Conservation (phyloP, 23 tunicate genomes). For the Corella eumyota region DNA sequence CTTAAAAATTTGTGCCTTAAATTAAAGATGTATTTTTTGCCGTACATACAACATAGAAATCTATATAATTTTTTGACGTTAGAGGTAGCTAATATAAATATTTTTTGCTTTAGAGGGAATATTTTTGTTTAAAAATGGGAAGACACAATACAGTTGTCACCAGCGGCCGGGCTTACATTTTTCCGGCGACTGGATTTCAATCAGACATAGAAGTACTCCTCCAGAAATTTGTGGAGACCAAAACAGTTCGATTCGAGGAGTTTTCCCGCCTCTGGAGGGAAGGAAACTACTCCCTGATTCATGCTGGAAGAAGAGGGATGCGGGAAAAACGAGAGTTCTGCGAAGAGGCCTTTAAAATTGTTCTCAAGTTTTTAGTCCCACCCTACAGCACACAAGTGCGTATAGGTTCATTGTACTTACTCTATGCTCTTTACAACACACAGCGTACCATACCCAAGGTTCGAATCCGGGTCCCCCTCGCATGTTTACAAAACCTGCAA, state of each 20-base stretch:
- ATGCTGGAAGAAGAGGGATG: slow-evolving; percentile 53
- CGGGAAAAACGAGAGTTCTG: slow-evolving; percentile 71
- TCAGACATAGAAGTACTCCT: slow-evolving; percentile 55
- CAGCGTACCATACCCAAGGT: slow-evolving; percentile 30
- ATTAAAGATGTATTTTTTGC: no score
- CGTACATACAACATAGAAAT: no score
- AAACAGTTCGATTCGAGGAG: slow-evolving; percentile 52
- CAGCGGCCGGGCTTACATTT: slow-evolving; percentile 25
- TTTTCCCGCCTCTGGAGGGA: slow-evolving; percentile 63
- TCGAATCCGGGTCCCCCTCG: slow-evolving; percentile 52
- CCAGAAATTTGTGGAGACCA: slow-evolving; percentile 77
- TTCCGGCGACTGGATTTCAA: slow-evolving; percentile 67
- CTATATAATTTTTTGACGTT: no score
- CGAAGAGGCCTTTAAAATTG: slow-evolving; percentile 62
- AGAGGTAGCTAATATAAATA: no score
- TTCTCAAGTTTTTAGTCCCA: slow-evolving; percentile 39
- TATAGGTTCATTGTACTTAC: slow-evolving; percentile 55
- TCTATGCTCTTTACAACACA: slow-evolving; percentile 59
- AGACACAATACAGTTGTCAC: background rate
- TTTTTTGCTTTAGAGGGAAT: no score
- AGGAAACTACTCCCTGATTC: slow-evolving; percentile 55
- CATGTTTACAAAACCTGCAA: slow-evolving; percentile 40
- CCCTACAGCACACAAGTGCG: slow-evolving; percentile 83
- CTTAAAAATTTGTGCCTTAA: no score
- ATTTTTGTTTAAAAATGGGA: no score